These are phyloP conservation scores for Plecotus auritus DNA, from an alignment of 2,113 vertebrate genomes.

Conservation along the genomic window DNA sequence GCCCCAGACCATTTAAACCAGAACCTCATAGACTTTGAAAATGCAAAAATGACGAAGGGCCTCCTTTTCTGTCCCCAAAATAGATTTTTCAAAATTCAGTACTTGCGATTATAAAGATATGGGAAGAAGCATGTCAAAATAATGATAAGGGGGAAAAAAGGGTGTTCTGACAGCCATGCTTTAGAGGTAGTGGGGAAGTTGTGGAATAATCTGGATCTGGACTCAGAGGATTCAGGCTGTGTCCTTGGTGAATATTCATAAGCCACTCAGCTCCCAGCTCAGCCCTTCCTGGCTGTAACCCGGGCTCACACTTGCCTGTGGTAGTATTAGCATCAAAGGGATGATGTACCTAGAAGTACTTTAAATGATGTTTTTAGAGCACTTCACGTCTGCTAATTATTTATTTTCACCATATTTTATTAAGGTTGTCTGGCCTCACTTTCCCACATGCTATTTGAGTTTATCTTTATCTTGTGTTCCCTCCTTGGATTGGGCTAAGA, in stretches of 20 bases:
- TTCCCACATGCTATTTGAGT: neutral
- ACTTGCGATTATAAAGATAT: neutral
- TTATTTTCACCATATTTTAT: slow-evolving; percentile 12
- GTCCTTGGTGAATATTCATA: neutral
- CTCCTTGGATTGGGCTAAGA: neutral
- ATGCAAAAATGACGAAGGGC: neutral
- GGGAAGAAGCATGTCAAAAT: neutral
- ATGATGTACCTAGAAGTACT: neutral
- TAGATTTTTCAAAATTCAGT: slow-evolving; percentile 11
- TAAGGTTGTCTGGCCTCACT: neutral
- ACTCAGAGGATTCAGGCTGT: neutral
- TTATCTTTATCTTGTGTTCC: slow-evolving; percentile 7
- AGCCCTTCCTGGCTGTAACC: neutral
- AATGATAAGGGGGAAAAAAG: neutral
- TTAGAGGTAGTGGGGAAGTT: neutral
- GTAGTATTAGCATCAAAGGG: neutral
- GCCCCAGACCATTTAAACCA: neutral
- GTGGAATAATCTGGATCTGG: neutral
- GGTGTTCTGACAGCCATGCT: neutral
- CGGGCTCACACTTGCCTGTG: neutral
- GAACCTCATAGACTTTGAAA: slow-evolving; percentile 8
- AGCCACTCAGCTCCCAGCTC: neutral
- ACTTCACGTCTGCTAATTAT: neutral
- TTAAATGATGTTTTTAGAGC: neutral
- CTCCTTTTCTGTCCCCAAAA: neutral